Evolutionary conservation across 2,888 invertebrate species (phyloP), one percentile per base, ranked within the genome.

Genomic region (Drosophila neoperkinsi): DNA sequence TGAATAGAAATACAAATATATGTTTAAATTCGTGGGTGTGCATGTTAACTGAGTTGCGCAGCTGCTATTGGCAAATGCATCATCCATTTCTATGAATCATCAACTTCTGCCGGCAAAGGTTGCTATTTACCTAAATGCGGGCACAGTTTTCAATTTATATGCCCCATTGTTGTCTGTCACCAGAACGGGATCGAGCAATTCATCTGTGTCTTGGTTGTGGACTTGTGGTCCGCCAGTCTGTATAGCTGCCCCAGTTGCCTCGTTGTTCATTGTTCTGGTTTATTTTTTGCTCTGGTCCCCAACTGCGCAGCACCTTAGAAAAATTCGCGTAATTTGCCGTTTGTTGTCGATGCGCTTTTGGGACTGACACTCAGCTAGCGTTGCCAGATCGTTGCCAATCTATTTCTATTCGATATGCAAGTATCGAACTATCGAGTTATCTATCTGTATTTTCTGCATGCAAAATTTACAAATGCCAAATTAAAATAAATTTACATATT

Each of bases 91-190:
- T 7, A 38, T 85, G 88, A 85, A 72, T 85, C 88, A 88, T 77
- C 25, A 46, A 46, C 16, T 61, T 61, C 60, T 31, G 36, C 65
- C 84, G 77, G 73, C 61, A 60, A 56, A 25, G 10, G 21, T 46
- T 25, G 16, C 4, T 33, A 56, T 77, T 79, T 72, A 93, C 93
- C 93, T 92, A 87, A 92, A 92, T 59, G 85, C 90, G 55, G 91
- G 91, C 68, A 92, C 84, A 1, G 93, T 93, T 69, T 92, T 92
- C 38, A 93, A 62, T 59, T 90, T 92, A 73, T 90, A 93, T 33
- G 74, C 63, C 38, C 85, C 84, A 60, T 90, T 90, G 31, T 88
- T 75, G 59, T 90, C 85, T 0, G 93, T 85, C n/a, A 90, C 88
- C 4, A 93, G 74, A 10, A 93, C 91, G 0, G 93, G 92, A 70